Evolutionary conservation across 2,797 vertebrate species (phyloP).

Genomic region (Falco peregrinus): DNA sequence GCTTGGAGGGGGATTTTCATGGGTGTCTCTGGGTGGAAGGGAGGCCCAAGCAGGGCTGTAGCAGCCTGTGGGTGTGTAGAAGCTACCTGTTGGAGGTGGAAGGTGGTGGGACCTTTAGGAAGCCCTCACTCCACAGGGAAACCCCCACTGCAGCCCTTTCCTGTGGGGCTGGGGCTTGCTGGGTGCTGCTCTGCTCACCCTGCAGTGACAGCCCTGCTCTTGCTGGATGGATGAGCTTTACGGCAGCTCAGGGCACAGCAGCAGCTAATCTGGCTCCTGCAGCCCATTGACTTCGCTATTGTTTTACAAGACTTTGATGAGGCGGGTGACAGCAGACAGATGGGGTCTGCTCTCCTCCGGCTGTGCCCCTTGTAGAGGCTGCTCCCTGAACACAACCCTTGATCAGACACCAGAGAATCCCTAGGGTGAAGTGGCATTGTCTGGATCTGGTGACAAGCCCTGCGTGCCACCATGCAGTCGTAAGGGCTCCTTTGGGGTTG

Average conservation of each 20-base stretch:
- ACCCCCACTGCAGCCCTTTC: neutral
- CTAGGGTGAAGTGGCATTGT: neutral
- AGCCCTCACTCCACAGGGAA: accelerated
- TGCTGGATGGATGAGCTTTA: neutral
- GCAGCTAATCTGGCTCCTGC: neutral
- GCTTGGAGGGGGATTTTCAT: neutral
- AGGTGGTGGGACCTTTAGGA: neutral
- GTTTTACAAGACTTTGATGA: constrained; percentile 9
- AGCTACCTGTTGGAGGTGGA: neutral
- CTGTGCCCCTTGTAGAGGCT: neutral
- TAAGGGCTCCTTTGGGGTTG: neutral
- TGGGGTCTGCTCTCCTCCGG: neutral
- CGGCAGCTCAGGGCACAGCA: neutral
- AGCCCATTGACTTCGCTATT: neutral
- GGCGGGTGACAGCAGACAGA: neutral
- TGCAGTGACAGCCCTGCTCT: neutral
- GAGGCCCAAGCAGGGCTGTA: neutral
- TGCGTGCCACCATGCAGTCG: accelerated
- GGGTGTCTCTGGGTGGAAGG: neutral
- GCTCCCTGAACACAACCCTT: accelerated
- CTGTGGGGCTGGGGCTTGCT: neutral
- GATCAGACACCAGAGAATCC: neutral
- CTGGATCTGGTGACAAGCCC: neutral
- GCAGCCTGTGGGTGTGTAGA: neutral
- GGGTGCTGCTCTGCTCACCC: neutral